Evolutionary conservation across 1,140 invertebrate species (phyloP).

Genomic region (Drosophila lowei): DNA sequence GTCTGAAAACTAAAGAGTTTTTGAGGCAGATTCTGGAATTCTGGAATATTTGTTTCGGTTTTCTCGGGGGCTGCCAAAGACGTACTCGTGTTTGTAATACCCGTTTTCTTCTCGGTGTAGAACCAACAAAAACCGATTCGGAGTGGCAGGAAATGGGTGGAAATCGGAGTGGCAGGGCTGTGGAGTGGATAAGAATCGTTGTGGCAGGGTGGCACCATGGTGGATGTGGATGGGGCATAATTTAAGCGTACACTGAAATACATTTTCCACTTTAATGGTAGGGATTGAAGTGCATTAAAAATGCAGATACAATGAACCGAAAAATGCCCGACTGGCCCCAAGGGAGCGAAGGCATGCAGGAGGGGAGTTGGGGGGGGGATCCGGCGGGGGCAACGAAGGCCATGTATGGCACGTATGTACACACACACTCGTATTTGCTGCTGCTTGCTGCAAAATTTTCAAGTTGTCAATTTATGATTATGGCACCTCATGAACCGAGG

Average conservation of each 20-base stretch:
- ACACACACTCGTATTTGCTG: background rate
- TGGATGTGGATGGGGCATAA: slow-evolving; percentile 44
- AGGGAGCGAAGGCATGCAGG: background rate
- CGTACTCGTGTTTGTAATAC: no score
- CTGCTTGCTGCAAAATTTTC: slow-evolving; percentile 74
- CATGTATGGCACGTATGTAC: slow-evolving; percentile 18
- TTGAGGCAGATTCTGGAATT: no score
- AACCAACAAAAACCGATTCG: slow-evolving; percentile 28
- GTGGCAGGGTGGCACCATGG: background rate
- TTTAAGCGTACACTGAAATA: slow-evolving; percentile 53
- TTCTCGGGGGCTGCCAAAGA: no score
- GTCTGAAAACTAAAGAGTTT: no score
- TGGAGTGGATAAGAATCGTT: slow-evolving; percentile 15
- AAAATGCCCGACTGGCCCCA: slow-evolving; percentile 46
- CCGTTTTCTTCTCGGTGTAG: no score
- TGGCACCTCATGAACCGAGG: slow-evolving; percentile 77
- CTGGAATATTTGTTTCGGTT: no score
- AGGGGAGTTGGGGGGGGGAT: background rate
- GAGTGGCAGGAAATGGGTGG: slow-evolving; percentile 36
- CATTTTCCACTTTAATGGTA: slow-evolving; percentile 71
- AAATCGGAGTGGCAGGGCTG: background rate
- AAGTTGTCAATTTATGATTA: slow-evolving; percentile 82
- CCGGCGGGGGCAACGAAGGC: slow-evolving; percentile 17
- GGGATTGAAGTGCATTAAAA: slow-evolving; percentile 70
- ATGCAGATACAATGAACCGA: slow-evolving; percentile 69